Conservation (phyloP, 2,113 vertebrate species). For the Rhinoptilus africanus region DNA sequence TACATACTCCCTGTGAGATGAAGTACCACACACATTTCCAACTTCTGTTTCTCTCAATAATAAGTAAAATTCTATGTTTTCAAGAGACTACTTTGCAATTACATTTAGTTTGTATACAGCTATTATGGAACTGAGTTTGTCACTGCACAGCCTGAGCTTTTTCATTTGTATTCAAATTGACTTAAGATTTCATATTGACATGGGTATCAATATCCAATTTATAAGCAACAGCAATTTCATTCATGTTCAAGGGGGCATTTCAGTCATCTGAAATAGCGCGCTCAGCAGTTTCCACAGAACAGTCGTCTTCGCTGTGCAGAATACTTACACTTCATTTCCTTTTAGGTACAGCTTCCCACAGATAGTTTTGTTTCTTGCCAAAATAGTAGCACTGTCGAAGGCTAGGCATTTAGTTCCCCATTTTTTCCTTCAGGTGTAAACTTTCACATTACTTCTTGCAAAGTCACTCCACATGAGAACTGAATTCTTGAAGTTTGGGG, state of each 20-base stretch:
- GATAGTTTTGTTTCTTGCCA: neutral
- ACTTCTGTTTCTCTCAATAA: neutral
- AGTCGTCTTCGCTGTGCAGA: neutral
- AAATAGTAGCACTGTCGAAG: neutral
- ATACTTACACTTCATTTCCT: neutral
- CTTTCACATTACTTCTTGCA: neutral
- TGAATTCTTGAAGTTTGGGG: neutral
- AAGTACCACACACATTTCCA: neutral
- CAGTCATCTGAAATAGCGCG: neutral
- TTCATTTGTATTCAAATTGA: neutral
- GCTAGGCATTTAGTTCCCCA: neutral
- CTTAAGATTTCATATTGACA: neutral
- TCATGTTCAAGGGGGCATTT: neutral
- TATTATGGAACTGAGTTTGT: neutral
- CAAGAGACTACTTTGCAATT: neutral
- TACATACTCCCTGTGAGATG: neutral
- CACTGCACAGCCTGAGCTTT: neutral
- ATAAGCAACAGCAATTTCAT: neutral
- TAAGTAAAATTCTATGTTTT: neutral
- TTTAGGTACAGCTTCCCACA: neutral
- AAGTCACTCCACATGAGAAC: neutral
- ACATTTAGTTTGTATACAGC: neutral
- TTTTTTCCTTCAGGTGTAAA: neutral
- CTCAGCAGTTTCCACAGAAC: neutral
- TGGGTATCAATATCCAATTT: neutral